phyloP scores from a whole-genome alignment of 2,888 invertebrate species.

The Opisthograptis luteolata region DNA sequence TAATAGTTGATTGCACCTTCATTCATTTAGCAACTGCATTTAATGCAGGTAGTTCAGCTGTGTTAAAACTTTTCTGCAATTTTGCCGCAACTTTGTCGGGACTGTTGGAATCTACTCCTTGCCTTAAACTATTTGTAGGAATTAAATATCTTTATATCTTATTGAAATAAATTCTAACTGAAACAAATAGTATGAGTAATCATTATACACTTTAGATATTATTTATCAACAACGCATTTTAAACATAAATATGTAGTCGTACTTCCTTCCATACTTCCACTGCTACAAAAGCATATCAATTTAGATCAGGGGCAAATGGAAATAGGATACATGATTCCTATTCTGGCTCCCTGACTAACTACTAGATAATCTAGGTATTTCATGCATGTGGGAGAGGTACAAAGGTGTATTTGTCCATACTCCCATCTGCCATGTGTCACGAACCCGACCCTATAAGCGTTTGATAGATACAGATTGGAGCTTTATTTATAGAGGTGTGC shows the following conservation, averaged over 20 bases:
- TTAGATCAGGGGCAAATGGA: constrained; percentile 14
- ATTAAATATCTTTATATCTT: too few species aligned
- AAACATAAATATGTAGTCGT: background rate
- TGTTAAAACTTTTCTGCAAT: too few species aligned
- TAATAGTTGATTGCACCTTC: background rate
- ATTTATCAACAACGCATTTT: background rate
- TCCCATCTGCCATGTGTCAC: constrained; percentile 37
- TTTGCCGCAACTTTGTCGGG: too few species aligned
- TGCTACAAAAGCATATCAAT: constrained; percentile 9
- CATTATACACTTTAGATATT: background rate
- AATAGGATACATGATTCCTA: constrained; percentile 5
- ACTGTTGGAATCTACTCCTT: too few species aligned
- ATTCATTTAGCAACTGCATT: background rate
- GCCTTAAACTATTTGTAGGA: too few species aligned
- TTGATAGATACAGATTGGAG: constrained; percentile 40
- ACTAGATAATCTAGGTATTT: constrained; percentile 1
- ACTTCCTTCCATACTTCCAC: background rate
- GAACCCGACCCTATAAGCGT: constrained; percentile 32
- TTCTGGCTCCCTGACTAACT: background rate
- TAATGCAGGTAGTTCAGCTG: too few species aligned
- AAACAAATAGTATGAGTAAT: background rate
- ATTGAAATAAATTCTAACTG: too few species aligned
- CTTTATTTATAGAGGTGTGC: constrained; percentile 27
- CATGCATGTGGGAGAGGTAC: constrained; percentile 14
- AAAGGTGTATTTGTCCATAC: constrained; percentile 22